Conservation (phyloP, 2,888 invertebrate species). For the Parelbella ahira region DNA sequence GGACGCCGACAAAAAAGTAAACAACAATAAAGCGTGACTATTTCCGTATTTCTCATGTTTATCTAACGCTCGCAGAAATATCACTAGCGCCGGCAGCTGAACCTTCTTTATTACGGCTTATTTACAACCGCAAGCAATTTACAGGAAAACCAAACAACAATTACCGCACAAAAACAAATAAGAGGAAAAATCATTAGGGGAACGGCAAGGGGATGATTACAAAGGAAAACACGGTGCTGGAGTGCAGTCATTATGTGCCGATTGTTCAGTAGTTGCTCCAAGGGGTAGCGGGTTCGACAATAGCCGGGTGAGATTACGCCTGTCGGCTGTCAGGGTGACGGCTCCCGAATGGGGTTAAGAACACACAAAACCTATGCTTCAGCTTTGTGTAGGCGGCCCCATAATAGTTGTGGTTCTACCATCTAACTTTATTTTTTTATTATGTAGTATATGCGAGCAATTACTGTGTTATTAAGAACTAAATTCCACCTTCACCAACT, state of each 20-base stretch:
- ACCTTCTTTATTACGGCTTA: constrained; percentile 40
- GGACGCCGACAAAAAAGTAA: constrained; percentile 1
- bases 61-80: constrained; percentile 17
- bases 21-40: constrained; percentile 7
- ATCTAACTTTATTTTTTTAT: no score
- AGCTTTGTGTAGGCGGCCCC: constrained; percentile 21
- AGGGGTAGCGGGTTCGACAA: constrained; percentile 61
- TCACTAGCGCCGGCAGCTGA: constrained; percentile 29
- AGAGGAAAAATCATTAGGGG: constrained; percentile 74
- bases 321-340: constrained; percentile 53
- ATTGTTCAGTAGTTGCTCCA: constrained; percentile 49
- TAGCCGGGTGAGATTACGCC: constrained; percentile 62
- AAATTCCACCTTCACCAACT: no score
- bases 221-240: constrained; percentile 63
- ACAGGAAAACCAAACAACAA: constrained; percentile 75
- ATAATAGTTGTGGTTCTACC: constrained; percentile 22
- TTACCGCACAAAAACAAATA: constrained; percentile 78
- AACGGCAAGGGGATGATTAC: constrained; percentile 57
- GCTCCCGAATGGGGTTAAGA: constrained; percentile 27
- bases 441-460: no score
- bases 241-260: constrained; percentile 45
- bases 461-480: no score
- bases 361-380: constrained; percentile 25
- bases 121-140: constrained; percentile 67
- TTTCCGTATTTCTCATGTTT: constrained; percentile 19